Evolutionary conservation across 2,888 invertebrate genomes (phyloP).

Genomic region (Tetanocera ferruginea): DNA sequence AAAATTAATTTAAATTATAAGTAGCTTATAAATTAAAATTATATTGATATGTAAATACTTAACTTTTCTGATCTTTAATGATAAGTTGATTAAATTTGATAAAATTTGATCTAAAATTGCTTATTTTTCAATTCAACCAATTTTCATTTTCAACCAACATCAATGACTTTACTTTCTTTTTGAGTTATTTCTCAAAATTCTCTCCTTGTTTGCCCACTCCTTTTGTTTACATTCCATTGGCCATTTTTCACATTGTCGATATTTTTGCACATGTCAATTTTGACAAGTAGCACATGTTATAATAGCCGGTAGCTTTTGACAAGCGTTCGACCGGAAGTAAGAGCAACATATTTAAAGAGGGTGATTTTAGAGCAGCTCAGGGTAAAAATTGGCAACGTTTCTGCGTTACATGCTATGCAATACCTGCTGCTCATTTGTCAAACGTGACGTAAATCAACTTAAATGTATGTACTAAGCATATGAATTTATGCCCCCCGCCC

Average conservation of each 20-base stretch:
- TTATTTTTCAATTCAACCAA: too few species aligned
- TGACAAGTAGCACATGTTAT: conserved; percentile 39
- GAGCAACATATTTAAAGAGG: background rate
- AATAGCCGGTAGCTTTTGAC: background rate
- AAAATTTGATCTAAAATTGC: too few species aligned
- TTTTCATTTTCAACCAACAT: too few species aligned
- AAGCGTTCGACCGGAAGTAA: conserved; percentile 16
- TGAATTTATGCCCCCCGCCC: background rate
- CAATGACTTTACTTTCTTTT: too few species aligned
- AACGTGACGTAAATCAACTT: too few species aligned
- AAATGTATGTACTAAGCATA: background rate
- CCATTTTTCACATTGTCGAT: too few species aligned
- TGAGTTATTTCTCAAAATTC: background rate
- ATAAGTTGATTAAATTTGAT: too few species aligned
- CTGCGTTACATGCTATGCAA: background rate
- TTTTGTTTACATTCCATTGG: background rate
- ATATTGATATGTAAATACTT: too few species aligned
- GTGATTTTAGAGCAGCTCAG: background rate
- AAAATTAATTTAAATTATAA: too few species aligned
- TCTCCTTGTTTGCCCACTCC: background rate
- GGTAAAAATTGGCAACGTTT: background rate
- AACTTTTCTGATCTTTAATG: too few species aligned
- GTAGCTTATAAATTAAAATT: too few species aligned
- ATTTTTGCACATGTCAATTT: conserved; percentile 36
- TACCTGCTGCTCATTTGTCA: background rate